Percentiles rank a stretch among this genome's conserved stretches.
phyloP scores from a whole-genome alignment of 2,888 invertebrate genomes.

The Hyppa rectilinea region DNA sequence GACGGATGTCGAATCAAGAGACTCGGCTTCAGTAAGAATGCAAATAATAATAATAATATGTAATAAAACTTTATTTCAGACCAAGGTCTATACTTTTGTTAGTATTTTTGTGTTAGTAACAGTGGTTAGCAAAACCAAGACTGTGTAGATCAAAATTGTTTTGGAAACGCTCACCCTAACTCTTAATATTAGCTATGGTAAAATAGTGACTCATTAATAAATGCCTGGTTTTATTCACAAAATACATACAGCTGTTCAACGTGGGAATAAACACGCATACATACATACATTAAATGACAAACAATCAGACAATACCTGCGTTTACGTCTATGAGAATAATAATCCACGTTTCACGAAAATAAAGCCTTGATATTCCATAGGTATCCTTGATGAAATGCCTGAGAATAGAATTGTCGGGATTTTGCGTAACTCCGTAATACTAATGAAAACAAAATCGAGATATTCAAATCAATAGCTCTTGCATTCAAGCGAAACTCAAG shows the following conservation, averaged over 20 bases:
- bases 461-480: neutral
- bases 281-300: constrained; percentile 62
- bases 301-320: constrained; percentile 61
- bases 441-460: neutral
- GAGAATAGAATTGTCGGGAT: constrained; percentile 7
- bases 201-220: constrained; percentile 36
- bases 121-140: no score
- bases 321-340: constrained; percentile 48
- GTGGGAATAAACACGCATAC: constrained; percentile 61
- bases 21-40: neutral
- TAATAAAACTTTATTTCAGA: no score
- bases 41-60: no score
- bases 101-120: no score
- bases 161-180: constrained; percentile 1
- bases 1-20: constrained; percentile 8
- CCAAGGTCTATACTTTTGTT: no score
- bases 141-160: no score
- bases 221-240: constrained; percentile 40
- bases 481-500: neutral
- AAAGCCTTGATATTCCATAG: constrained; percentile 44
- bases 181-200: neutral
- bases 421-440: neutral
- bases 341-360: constrained; percentile 45
- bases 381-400: constrained; percentile 33
- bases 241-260: constrained; percentile 58